Evolutionary conservation across 2,797 vertebrate genomes (phyloP).

Genomic region (Macropus fuliginosus): DNA sequence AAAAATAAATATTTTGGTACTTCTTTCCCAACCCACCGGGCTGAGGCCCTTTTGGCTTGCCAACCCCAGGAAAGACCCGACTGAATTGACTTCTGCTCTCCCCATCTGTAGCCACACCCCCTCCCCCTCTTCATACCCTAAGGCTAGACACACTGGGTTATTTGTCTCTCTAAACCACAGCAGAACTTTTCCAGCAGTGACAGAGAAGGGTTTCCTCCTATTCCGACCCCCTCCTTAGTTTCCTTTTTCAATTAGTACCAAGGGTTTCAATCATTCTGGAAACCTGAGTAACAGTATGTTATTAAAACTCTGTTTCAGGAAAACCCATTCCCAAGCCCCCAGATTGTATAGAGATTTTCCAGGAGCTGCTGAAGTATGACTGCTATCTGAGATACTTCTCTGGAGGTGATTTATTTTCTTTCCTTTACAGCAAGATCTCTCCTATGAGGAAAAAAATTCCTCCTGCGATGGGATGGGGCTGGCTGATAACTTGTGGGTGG

Average conservation of each 20-base stretch:
- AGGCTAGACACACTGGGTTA: constrained; percentile 32
- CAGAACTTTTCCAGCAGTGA: constrained; percentile 26
- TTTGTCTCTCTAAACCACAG: constrained; percentile 70
- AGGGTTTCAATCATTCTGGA: constrained; percentile 61
- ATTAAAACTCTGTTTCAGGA: constrained; percentile 66
- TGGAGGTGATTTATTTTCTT: constrained; percentile 4
- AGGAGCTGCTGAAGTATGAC: constrained; percentile 2
- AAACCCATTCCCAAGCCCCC: constrained; percentile 43
- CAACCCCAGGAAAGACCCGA: constrained; percentile 2
- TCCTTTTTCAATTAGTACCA: constrained; percentile 65
- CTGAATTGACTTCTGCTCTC: not conserved
- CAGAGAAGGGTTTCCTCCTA: constrained; percentile 55
- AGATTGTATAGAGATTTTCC: constrained; percentile 38
- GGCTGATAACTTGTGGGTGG: constrained; percentile 17
- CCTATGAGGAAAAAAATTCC: constrained; percentile 3
- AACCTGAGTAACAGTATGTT: constrained; percentile 33
- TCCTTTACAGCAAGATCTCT: constrained; percentile 5
- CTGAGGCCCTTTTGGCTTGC: constrained; percentile 33
- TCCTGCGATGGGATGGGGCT: not conserved
- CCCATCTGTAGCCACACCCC: not conserved
- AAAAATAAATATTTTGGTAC: constrained; percentile 43
- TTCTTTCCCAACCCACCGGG: constrained; percentile 3
- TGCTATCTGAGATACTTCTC: constrained; percentile 34
- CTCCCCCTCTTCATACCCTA: constrained; percentile 29
- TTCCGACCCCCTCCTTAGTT: not conserved